Evolutionary conservation across 2,888 invertebrate species (phyloP).

Genomic region (Lamproptera curius): DNA sequence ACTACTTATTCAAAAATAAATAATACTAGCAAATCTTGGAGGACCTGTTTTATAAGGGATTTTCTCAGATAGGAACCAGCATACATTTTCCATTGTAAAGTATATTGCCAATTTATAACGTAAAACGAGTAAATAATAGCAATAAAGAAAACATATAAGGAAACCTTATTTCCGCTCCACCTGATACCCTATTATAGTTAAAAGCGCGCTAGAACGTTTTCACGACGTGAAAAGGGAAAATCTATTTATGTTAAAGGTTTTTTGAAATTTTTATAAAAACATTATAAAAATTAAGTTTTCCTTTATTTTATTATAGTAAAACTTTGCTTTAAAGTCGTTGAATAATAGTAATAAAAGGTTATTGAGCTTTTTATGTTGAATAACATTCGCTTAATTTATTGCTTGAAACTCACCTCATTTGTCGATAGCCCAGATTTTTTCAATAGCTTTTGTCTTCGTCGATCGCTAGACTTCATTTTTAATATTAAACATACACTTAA

Average conservation of each 20-base stretch:
- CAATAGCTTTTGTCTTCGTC: conserved; percentile 83
- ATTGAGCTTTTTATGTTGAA: too few species aligned
- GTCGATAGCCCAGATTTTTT: conserved; percentile 64
- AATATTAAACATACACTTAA: conserved; percentile 86
- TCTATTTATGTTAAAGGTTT: too few species aligned
- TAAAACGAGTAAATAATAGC: conserved; percentile 2
- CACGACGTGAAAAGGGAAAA: neutral
- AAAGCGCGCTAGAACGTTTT: neutral
- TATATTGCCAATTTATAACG: neutral
- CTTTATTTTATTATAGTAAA: too few species aligned
- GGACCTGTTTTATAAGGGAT: too few species aligned
- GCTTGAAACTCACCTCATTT: too few species aligned
- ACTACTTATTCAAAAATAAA: too few species aligned
- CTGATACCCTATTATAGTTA: conserved; percentile 14
- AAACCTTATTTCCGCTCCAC: conserved; percentile 13
- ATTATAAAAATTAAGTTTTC: too few species aligned
- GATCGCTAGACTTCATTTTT: conserved; percentile 89
- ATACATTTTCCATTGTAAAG: too few species aligned
- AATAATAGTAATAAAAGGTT: too few species aligned
- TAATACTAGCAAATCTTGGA: too few species aligned
- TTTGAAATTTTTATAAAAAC: neutral
- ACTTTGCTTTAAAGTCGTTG: too few species aligned
- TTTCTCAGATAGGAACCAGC: too few species aligned
- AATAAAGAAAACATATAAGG: conserved; percentile 6
- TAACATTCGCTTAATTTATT: conserved; percentile 21